A percentile compares a stretch with the other conserved stretches of the same genome.
phyloP scores from a whole-genome alignment of 2,113 vertebrate genomes.

The Lepisosteus osseus region DNA sequence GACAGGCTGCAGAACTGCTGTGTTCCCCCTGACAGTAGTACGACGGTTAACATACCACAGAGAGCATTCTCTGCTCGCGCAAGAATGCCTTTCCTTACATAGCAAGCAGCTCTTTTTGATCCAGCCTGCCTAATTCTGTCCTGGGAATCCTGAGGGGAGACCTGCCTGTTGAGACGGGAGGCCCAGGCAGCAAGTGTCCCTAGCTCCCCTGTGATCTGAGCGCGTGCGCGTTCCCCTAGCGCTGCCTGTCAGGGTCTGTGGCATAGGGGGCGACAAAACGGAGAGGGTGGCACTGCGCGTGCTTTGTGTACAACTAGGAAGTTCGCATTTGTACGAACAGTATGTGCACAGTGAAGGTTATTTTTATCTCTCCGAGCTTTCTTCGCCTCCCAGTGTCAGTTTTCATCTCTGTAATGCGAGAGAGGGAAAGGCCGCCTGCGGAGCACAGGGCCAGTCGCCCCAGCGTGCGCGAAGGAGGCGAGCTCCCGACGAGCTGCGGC shows the following conservation, averaged over 20 bases:
- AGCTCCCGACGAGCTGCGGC: no score
- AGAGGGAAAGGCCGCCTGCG: no score
- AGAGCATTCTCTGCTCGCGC: not conserved
- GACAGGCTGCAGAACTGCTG: not conserved
- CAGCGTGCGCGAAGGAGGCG: no score
- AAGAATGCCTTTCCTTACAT: not conserved
- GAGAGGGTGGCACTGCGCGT: slow-evolving; percentile 24
- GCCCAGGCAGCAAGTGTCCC: slow-evolving; percentile 9
- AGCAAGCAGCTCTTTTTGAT: not conserved
- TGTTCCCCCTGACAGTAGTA: slow-evolving; percentile 51
- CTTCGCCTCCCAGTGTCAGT: no score
- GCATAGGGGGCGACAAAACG: no score
- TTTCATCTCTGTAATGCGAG: no score
- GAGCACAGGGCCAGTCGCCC: no score
- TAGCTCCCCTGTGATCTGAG: not conserved
- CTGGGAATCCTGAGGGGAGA: not conserved
- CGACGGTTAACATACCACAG: slow-evolving; percentile 46
- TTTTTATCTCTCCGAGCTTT: no score
- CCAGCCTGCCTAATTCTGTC: not conserved
- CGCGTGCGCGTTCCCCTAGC: not conserved
- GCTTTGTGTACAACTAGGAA: not conserved
- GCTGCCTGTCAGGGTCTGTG: not conserved
- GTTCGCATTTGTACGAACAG: no score
- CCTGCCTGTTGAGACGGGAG: slow-evolving; percentile 12
- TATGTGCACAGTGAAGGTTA: no score